Conservation (phyloP, 1,140 invertebrate species). For the Brachionus sp. region DNA sequence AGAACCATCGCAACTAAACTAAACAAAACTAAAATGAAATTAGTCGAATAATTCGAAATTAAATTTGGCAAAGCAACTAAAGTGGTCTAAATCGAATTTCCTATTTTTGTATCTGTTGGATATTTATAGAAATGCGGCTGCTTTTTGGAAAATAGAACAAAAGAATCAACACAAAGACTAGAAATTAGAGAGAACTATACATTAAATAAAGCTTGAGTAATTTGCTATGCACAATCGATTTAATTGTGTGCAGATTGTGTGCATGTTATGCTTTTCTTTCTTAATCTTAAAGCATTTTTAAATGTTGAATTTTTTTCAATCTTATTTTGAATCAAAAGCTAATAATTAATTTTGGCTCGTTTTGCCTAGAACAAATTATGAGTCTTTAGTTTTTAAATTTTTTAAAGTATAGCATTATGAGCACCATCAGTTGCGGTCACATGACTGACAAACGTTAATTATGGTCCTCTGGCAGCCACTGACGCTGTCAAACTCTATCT, state of each 20-base stretch:
- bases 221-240: background rate
- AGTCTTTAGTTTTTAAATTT: no score
- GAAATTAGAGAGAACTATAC: background rate
- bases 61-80: background rate
- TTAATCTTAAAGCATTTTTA: background rate
- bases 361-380: no score
- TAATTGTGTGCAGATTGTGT: background rate
- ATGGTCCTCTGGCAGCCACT: no score
- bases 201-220: background rate
- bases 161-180: background rate
- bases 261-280: background rate
- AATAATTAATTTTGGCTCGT: no score
- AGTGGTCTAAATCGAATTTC: slow-evolving; percentile 3
- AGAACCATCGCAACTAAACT: slow-evolving; percentile 28
- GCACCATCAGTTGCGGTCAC: no score
- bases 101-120: background rate
- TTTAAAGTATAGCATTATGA: no score
- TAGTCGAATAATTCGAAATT: slow-evolving; percentile 24
- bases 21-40: slow-evolving; percentile 35
- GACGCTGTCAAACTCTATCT: no score
- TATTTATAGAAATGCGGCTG: background rate
- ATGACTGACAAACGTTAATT: no score
- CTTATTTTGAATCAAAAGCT: background rate
- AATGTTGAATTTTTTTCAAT: background rate
- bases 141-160: background rate